Evolutionary conservation across 2,797 vertebrate genomes (phyloP), one percentile per base, ranked within the genome.

Genomic region (Zenarchopterus dispar): DNA sequence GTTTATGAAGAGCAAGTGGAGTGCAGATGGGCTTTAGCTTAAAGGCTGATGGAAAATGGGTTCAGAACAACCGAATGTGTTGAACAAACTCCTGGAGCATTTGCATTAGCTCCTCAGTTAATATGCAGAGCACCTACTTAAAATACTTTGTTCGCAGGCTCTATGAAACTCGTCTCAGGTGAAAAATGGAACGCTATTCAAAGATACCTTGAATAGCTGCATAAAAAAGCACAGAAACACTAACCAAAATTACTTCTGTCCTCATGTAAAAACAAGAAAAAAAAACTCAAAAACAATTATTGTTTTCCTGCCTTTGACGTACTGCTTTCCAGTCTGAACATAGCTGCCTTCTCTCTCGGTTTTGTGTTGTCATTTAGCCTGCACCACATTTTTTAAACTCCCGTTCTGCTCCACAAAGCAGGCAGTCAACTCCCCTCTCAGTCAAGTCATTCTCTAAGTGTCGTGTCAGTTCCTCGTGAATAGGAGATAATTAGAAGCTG

Each of bases 401-500:
- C 4, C 3, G 41, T 70, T 80, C 72, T 66, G 59, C 79, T 67
- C 49, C 67, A 78, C 85, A 77, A 83, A 86, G 77, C 75, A 78
- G 60, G 45, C 62, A 75, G 73, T 63, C 55, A 44, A 60, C 76
- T 77, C 73, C 62, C 63, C 58, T 55, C 71, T 84, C 83, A 81
- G 67, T 84, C 85, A 77, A 73, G 62, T 73, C 65, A 65, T 76
- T 82, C 80, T 82, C 52, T 55, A 26, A 51, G 71, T 63, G 78
- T 82, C 47, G 28, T 54, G 75, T 79, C 64, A 47, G 42, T 81
- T 81, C 65, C 75, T 63, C 75, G 64, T 71, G 81, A 88, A 89
- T 81, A 67, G 69, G 78, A 88, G 71, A 84, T 88, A 88, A 90
- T 91, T 88, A 89, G 80, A 82, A 77, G 78, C 77, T 59, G 79